These are phyloP conservation scores for Colaptes auratus DNA, from an alignment of 2,113 vertebrate species.

Conservation along the genomic window DNA sequence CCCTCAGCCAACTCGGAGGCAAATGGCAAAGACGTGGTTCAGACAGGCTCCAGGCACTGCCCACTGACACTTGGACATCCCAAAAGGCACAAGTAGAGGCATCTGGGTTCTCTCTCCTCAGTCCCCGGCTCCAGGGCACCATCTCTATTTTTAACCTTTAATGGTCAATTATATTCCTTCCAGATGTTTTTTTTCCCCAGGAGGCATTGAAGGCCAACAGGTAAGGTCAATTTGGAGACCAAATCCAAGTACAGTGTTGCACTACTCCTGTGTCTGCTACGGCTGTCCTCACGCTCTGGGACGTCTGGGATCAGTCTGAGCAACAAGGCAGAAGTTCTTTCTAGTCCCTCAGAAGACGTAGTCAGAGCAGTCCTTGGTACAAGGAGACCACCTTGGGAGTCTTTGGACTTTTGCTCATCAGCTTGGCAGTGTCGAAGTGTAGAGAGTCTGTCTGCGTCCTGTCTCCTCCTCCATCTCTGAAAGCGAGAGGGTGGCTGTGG, in stretches of 20 bases:
- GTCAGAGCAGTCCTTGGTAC: conserved; percentile 17
- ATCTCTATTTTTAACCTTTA: conserved; percentile 50
- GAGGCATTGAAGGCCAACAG: conserved; percentile 41
- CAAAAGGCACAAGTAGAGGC: conserved; percentile 1
- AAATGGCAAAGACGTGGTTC: background rate
- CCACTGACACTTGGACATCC: background rate
- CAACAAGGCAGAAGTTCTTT: conserved; percentile 7
- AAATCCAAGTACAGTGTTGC: conserved; percentile 17
- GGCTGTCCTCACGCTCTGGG: background rate
- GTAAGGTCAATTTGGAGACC: conserved; percentile 51
- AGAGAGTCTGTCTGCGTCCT: conserved; percentile 31
- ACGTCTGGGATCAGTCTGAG: conserved; percentile 27
- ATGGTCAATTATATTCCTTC: conserved; percentile 59
- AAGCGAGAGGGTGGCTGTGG: background rate
- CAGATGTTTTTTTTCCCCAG: conserved; percentile 63
- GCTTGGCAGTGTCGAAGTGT: conserved; percentile 37
- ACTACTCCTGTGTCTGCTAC: conserved; percentile 29
- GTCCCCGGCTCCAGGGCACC: conserved; percentile 1
- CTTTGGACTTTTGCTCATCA: conserved; percentile 24
- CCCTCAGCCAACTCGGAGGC: conserved; percentile 31
- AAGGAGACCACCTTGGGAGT: conserved; percentile 44
- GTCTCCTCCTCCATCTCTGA: background rate
- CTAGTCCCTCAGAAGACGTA: background rate
- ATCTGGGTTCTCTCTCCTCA: conserved; percentile 35
- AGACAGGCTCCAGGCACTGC: conserved; percentile 31